Conservation (phyloP, 1,140 invertebrate species). For the Mylabris phalerata region DNA sequence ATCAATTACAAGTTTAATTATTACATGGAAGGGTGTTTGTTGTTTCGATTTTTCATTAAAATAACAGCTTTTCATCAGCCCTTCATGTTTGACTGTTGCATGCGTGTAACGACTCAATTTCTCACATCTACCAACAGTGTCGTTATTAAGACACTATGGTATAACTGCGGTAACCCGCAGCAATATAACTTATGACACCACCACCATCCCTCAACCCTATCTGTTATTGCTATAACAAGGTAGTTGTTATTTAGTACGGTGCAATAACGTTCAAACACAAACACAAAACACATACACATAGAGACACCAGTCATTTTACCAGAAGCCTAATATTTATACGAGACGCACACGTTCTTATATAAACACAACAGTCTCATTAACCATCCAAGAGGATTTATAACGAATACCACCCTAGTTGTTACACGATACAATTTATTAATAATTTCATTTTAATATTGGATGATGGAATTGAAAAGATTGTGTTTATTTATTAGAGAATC, state of each 20-base stretch:
- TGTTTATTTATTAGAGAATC: not conserved
- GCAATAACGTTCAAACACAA: constrained; percentile 15
- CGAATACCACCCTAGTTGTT: not conserved
- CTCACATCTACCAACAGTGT: not conserved
- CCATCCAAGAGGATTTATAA: constrained; percentile 10
- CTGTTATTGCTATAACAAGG: constrained; percentile 14
- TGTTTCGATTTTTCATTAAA: too few relatives aligned
- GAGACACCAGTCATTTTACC: constrained; percentile 11
- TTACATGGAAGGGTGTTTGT: too few relatives aligned
- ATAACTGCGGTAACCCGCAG: constrained; percentile 10
- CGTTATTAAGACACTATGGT: constrained; percentile 13
- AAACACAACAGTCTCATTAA: constrained; percentile 10
- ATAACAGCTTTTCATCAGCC: too few relatives aligned
- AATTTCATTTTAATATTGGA: not conserved
- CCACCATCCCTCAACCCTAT: constrained; percentile 4
- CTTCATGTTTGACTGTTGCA: constrained; percentile 2
- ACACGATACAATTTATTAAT: not conserved
- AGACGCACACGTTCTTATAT: constrained; percentile 9
- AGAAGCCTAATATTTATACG: constrained; percentile 16
- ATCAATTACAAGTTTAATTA: not conserved
- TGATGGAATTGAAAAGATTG: not conserved
- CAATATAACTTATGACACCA: constrained; percentile 12
- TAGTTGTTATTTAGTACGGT: constrained; percentile 16
- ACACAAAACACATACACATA: too few relatives aligned
- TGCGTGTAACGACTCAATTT: constrained; percentile 16